Conservation (phyloP, 2,888 invertebrate genomes). For the Philereme transversata region DNA sequence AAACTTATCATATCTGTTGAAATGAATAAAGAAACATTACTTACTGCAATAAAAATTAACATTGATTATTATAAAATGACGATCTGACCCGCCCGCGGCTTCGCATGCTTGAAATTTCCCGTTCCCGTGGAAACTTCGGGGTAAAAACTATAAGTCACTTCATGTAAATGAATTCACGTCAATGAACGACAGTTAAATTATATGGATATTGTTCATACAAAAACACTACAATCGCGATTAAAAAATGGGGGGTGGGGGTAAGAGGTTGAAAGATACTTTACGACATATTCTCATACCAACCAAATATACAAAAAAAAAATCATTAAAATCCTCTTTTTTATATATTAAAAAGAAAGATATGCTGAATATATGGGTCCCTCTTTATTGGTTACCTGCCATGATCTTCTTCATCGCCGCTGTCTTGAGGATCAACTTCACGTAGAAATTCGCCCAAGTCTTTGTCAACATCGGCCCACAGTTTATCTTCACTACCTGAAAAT, state of each 20-base stretch:
- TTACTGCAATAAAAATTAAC: neutral
- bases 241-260: no score
- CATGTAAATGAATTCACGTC: no score
- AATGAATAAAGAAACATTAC: conserved; percentile 2
- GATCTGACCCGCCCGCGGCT: no score
- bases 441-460: conserved; percentile 91
- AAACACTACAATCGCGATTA: no score
- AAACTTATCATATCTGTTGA: conserved; percentile 85
- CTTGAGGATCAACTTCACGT: conserved; percentile 87
- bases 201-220: no score
- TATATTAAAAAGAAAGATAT: no score
- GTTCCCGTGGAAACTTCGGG: no score
- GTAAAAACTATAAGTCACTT: no score
- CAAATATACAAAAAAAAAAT: conserved; percentile 13
- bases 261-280: no score
- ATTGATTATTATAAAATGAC: no score
- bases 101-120: no score
- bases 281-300: neutral
- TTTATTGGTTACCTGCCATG: conserved; percentile 78
- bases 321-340: neutral
- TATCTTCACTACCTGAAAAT: conserved; percentile 82
- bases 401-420: conserved; percentile 87
- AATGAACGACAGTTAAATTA: no score
- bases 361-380: neutral
- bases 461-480: conserved; percentile 92